Percentiles rank a stretch among this genome's conserved stretches.
phyloP scores from a whole-genome alignment of 1,140 invertebrate species.

The Drosophila tristis region DNA sequence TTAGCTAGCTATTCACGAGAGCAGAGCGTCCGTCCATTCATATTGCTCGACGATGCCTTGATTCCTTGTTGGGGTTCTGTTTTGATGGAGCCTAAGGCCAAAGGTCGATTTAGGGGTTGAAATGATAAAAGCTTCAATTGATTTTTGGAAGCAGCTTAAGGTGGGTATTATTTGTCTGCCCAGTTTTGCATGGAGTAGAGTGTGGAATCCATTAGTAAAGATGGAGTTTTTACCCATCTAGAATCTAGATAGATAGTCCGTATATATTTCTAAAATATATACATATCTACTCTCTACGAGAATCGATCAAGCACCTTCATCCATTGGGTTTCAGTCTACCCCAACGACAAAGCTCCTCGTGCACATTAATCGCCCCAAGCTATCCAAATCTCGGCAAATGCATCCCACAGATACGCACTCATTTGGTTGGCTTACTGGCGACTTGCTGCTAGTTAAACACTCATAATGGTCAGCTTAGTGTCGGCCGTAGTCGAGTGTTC shows the following conservation, averaged over 20 bases:
- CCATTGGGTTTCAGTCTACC: neutral
- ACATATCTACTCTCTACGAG: neutral
- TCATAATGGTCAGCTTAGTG: slow-evolving; percentile 60
- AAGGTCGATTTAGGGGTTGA: slow-evolving; percentile 34
- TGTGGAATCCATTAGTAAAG: too few species aligned
- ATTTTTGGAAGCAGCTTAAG: too few species aligned
- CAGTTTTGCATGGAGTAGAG: too few species aligned
- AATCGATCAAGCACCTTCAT: neutral
- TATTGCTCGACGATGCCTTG: slow-evolving; percentile 16
- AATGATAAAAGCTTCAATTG: neutral
- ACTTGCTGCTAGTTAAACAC: slow-evolving; percentile 25
- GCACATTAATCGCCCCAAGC: too few species aligned
- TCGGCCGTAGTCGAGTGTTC: slow-evolving; percentile 39
- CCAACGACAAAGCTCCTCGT: neutral
- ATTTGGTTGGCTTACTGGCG: slow-evolving; percentile 6
- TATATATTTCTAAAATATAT: neutral
- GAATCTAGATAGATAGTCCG: too few species aligned
- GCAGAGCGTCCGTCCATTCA: neutral
- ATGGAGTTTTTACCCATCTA: too few species aligned
- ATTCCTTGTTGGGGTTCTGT: slow-evolving; percentile 45
- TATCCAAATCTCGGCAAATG: neutral
- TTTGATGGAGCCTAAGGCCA: slow-evolving; percentile 35
- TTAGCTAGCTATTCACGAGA: slow-evolving; percentile 50
- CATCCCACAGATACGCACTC: slow-evolving; percentile 8
- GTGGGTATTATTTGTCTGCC: too few species aligned